phyloP scores from a whole-genome alignment of 2,797 vertebrate species.

The Triplophysa yarkandensis region DNA sequence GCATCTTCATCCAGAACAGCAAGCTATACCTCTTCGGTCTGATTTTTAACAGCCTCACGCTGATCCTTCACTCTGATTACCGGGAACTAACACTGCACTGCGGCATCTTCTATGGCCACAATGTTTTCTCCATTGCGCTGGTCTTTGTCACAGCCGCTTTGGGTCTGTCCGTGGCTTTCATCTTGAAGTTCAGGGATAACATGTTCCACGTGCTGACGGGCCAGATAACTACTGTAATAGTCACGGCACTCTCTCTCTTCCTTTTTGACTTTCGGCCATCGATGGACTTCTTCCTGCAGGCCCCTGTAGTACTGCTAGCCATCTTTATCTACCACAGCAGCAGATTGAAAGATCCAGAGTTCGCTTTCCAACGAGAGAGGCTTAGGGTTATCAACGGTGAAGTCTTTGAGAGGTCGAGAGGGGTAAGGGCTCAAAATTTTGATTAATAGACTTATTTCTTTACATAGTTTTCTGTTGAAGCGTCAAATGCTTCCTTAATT shows the following conservation, averaged over 20 bases:
- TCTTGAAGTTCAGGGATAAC: constrained; percentile 97
- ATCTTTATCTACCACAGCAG: constrained; percentile 95
- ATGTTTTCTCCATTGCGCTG: constrained; percentile 84
- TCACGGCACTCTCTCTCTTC: constrained; percentile 86
- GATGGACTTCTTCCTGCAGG: constrained; percentile 92
- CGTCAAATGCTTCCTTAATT: neutral
- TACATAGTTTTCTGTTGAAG: neutral
- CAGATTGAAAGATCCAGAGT: constrained; percentile 73
- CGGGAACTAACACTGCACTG: constrained; percentile 82
- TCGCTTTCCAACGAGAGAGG: constrained; percentile 79
- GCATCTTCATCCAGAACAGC: constrained; percentile 96
- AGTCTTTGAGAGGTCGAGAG: constrained; percentile 86
- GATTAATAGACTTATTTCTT: neutral
- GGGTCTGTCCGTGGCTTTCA: constrained; percentile 95
- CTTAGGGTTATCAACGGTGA: constrained; percentile 83
- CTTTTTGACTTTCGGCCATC: constrained; percentile 93
- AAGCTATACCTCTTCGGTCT: constrained; percentile 92
- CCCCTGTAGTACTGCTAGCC: constrained; percentile 88
- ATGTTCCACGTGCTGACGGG: constrained; percentile 98
- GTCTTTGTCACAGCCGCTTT: constrained; percentile 90
- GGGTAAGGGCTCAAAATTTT: too few relatives aligned
- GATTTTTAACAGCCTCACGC: constrained; percentile 87
- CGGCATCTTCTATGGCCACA: constrained; percentile 95
- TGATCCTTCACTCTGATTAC: constrained; percentile 78
- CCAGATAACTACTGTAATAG: constrained; percentile 92